Percentiles rank a stretch among this genome's conserved stretches.
Conservation (phyloP, 2,797 vertebrate genomes). For the Amblyopsis hoosieri region DNA sequence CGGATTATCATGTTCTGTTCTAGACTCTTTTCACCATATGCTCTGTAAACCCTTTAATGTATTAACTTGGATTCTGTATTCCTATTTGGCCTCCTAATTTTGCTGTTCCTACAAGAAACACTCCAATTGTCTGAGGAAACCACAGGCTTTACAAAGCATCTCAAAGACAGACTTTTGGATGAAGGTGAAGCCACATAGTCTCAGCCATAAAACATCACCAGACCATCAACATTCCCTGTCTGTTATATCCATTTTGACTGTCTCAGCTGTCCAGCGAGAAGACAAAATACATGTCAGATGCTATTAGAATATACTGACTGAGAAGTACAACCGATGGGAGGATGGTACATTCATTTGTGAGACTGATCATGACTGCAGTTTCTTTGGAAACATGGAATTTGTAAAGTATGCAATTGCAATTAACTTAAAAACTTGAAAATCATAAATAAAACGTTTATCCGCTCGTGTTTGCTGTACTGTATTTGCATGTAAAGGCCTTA, state of each 20-base stretch:
- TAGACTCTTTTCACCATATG: not conserved
- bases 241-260: constrained; percentile 18
- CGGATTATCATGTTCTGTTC: constrained; percentile 1
- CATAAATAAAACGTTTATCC: too few species aligned
- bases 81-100: not conserved
- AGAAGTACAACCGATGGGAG: not conserved
- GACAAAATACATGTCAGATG: constrained; percentile 29
- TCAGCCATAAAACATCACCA: constrained; percentile 46
- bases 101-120: constrained; percentile 26
- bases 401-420: too few species aligned
- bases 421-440: not conserved
- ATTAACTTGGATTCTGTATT: constrained; percentile 20
- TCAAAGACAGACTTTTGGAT: constrained; percentile 38
- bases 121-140: constrained; percentile 18
- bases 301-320: not conserved
- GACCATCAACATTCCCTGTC: constrained; percentile 61
- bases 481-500: too few species aligned
- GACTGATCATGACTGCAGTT: not conserved
- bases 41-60: constrained; percentile 21
- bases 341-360: not conserved
- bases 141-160: constrained; percentile 17
- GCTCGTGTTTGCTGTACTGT: too few species aligned
- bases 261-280: constrained; percentile 4
- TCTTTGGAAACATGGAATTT: too few species aligned
- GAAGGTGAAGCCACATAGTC: constrained; percentile 41